Conservation (phyloP, 2,113 vertebrate species). For the Empidonax traillii region DNA sequence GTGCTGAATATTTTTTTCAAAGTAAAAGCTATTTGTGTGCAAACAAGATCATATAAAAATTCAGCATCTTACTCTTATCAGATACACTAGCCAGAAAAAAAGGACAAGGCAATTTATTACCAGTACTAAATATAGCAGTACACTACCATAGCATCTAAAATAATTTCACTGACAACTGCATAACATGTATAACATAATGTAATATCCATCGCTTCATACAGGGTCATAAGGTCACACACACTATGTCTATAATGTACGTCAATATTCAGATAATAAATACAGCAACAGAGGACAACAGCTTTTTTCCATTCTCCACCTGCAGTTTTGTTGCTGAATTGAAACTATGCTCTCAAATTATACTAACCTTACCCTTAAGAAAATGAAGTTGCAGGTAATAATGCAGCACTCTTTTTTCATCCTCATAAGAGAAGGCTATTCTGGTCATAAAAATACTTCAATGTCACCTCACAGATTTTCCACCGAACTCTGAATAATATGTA, state of each 20-base stretch:
- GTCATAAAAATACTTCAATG: not conserved
- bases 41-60: not conserved
- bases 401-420: not conserved
- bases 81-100: not conserved
- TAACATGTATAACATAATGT: not conserved
- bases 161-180: not conserved
- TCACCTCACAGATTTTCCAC: not conserved
- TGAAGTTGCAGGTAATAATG: not conserved
- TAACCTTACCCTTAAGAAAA: not conserved
- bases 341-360: not conserved
- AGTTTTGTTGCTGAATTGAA: not conserved
- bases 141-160: not conserved
- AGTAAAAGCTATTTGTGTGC: not conserved
- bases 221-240: not conserved
- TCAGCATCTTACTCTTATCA: not conserved
- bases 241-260: not conserved
- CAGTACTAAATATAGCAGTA: not conserved
- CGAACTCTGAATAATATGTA: not conserved
- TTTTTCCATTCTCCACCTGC: not conserved
- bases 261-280: slow-evolving; percentile 4
- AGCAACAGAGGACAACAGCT: not conserved
- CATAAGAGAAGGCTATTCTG: not conserved
- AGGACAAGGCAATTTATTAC: not conserved
- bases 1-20: not conserved
- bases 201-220: not conserved